These are phyloP conservation scores for Pammene fasciana DNA, from an alignment of 2,888 invertebrate genomes.

Conservation along the genomic window DNA sequence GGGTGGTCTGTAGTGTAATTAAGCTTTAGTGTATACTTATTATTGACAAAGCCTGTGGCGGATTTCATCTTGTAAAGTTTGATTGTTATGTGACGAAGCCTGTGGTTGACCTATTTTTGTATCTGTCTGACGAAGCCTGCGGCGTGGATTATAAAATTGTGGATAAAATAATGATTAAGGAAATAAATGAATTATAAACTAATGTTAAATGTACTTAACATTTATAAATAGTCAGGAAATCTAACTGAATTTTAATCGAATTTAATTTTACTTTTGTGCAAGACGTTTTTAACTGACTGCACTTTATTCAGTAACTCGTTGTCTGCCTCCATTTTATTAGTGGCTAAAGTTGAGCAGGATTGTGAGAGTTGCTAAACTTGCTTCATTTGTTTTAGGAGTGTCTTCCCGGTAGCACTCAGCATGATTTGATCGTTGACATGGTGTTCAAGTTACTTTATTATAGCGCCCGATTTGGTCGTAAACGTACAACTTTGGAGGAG, in stretches of 20 bases:
- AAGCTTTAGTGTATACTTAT: too few relatives aligned
- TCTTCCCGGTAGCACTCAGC: constrained; percentile 35
- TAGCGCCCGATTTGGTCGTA: constrained; percentile 30
- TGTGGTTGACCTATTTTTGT: too few relatives aligned
- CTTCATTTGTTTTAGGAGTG: constrained; percentile 39
- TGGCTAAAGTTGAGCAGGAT: constrained; percentile 37
- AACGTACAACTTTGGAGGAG: constrained; percentile 28
- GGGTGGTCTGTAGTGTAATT: too few relatives aligned
- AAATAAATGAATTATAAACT: too few relatives aligned
- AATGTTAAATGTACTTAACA: too few relatives aligned
- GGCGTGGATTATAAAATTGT: too few relatives aligned
- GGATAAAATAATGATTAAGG: too few relatives aligned
- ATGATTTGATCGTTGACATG: constrained; percentile 41
- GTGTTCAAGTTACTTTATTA: constrained; percentile 37
- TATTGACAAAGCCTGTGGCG: too few relatives aligned
- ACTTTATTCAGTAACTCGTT: constrained; percentile 28
- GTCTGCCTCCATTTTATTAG: constrained; percentile 36
- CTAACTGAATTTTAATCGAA: neutral
- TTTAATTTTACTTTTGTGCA: constrained; percentile 3
- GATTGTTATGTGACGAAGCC: too few relatives aligned
- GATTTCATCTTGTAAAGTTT: too few relatives aligned
- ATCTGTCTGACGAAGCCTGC: too few relatives aligned
- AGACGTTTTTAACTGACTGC: constrained; percentile 22
- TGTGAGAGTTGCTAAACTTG: constrained; percentile 37
- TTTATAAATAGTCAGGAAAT: neutral